Conservation (phyloP, 2,888 invertebrate species). For the Nephrotoma flavescens region DNA sequence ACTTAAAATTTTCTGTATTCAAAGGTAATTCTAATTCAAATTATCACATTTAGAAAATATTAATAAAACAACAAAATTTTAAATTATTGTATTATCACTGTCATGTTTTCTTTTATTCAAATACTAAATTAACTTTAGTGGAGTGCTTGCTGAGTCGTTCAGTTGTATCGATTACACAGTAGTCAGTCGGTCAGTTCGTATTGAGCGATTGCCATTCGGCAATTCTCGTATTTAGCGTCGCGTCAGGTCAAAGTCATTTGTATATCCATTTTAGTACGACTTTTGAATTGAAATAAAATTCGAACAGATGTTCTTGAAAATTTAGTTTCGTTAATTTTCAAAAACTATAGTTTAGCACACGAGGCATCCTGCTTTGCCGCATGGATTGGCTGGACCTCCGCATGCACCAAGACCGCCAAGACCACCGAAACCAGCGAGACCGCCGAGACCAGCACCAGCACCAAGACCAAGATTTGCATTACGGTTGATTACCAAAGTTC, state of each 20-base stretch:
- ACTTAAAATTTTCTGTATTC: too few relatives aligned
- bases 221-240: not conserved
- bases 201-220: not conserved
- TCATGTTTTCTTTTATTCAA: not conserved
- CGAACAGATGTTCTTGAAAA: not conserved
- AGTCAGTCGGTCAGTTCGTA: not conserved
- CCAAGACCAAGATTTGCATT: not conserved
- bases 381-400: not conserved
- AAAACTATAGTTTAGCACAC: not conserved
- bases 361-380: not conserved
- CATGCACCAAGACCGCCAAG: not conserved
- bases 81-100: not conserved
- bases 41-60: too few relatives aligned
- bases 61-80: not conserved
- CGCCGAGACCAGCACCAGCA: not conserved
- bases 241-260: not conserved
- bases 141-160: not conserved
- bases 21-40: too few relatives aligned
- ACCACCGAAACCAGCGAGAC: not conserved
- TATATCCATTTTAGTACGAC: not conserved
- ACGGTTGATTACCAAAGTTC: not conserved
- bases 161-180: not conserved
- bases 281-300: not conserved
- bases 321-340: not conserved
- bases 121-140: not conserved